Conservation (phyloP, 2,113 vertebrate genomes). For the Salvelinus fontinalis region DNA sequence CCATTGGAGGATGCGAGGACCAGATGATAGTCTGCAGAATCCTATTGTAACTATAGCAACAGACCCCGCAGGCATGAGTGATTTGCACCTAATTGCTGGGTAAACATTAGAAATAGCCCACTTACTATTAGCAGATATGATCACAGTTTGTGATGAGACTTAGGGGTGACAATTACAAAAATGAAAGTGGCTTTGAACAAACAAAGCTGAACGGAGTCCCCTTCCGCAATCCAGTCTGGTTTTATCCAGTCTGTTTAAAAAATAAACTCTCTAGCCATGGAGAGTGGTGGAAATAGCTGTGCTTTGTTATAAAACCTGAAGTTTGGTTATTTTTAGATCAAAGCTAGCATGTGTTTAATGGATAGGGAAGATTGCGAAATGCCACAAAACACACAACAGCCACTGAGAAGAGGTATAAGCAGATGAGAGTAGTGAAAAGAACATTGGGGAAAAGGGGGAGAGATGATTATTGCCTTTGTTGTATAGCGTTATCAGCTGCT, state of each 20-base stretch:
- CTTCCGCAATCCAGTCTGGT: slow-evolving; percentile 28
- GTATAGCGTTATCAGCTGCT: slow-evolving; percentile 75
- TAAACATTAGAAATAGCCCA: slow-evolving; percentile 63
- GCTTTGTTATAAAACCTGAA: slow-evolving; percentile 10
- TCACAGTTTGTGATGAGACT: slow-evolving; percentile 29
- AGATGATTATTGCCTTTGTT: slow-evolving; percentile 78
- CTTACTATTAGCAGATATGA: slow-evolving; percentile 32
- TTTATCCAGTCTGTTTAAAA: slow-evolving; percentile 11
- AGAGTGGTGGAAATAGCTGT: slow-evolving; percentile 24
- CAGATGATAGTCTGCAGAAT: slow-evolving; percentile 92
- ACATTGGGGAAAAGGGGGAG: slow-evolving; percentile 44
- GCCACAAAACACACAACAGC: slow-evolving; percentile 23
- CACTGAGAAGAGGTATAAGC: slow-evolving; percentile 41
- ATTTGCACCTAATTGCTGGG: slow-evolving; percentile 83
- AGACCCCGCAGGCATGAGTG: slow-evolving; percentile 85
- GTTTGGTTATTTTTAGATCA: slow-evolving; percentile 4
- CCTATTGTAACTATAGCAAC: slow-evolving; percentile 96
- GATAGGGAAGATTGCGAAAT: slow-evolving; percentile 32
- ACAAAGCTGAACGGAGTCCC: slow-evolving; percentile 28
- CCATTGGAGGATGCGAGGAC: slow-evolving; percentile 88
- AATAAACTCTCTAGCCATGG: slow-evolving; percentile 2
- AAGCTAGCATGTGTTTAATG: slow-evolving; percentile 6
- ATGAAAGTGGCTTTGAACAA: slow-evolving; percentile 42
- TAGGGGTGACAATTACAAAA: slow-evolving; percentile 22
- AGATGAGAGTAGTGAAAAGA: slow-evolving; percentile 50